phyloP scores from a whole-genome alignment of 1,140 invertebrate genomes.

The Sminthurinus signatus region DNA sequence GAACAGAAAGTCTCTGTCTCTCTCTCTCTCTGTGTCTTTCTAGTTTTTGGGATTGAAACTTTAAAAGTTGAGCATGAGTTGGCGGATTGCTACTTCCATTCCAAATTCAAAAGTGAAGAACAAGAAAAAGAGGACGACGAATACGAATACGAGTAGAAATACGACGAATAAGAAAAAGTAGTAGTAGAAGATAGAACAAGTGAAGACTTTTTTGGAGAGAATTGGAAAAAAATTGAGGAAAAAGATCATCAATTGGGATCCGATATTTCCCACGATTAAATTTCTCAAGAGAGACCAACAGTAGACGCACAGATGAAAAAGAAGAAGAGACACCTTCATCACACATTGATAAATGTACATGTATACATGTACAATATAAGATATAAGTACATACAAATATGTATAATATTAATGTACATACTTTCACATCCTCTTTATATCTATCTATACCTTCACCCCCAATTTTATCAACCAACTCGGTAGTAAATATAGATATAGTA shows the following conservation, averaged over 20 bases:
- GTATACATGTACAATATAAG: background rate
- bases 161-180: too few relatives aligned
- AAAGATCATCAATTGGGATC: conserved; percentile 27
- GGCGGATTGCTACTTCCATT: conserved; percentile 24
- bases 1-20: background rate
- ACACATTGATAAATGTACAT: background rate
- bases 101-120: too few relatives aligned
- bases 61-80: conserved; percentile 26
- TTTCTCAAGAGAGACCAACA: conserved; percentile 24
- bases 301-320: too few relatives aligned
- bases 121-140: too few relatives aligned
- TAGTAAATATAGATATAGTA: too few relatives aligned
- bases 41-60: conserved; percentile 11
- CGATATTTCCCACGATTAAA: conserved; percentile 36
- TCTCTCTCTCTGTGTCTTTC: background rate
- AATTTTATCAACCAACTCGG: background rate
- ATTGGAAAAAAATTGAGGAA: conserved; percentile 12
- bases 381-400: background rate
- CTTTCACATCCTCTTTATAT: background rate
- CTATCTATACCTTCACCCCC: background rate
- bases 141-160: too few relatives aligned
- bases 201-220: conserved; percentile 14
- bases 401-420: background rate
- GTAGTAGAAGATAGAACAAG: too few relatives aligned
- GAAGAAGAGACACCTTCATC: conserved; percentile 18